phyloP scores from a whole-genome alignment of 1,140 invertebrate genomes.

The Macrocentrus cingulum region DNA sequence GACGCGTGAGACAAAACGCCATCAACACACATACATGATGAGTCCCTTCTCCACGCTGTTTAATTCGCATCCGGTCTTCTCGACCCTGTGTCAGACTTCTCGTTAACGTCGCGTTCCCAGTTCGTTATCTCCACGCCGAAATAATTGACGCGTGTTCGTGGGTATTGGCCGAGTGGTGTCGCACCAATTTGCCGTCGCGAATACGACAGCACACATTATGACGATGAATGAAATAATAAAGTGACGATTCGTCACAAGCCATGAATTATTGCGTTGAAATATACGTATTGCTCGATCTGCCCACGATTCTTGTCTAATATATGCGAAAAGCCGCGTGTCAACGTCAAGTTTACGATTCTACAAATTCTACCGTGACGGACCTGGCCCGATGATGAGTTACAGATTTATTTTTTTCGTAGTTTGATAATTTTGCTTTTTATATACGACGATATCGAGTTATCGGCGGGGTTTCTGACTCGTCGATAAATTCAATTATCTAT shows the following conservation, averaged over 20 bases:
- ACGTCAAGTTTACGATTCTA: constrained; percentile 11
- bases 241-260: no score
- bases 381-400: background rate
- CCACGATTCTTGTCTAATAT: constrained; percentile 7
- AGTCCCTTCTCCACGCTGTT: background rate
- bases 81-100: constrained; percentile 28
- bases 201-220: background rate
- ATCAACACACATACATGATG: background rate
- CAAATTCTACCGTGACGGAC: background rate
- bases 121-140: constrained; percentile 33
- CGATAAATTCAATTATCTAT: no score
- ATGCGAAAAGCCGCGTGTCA: constrained; percentile 20
- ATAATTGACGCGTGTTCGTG: constrained; percentile 35
- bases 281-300: constrained; percentile 11
- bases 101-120: constrained; percentile 37
- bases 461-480: no score
- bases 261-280: background rate
- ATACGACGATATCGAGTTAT: no score
- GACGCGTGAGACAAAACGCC: background rate
- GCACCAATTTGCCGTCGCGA: constrained; percentile 8
- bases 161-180: constrained; percentile 9
- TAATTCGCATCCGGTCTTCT: constrained; percentile 6
- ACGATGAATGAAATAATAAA: no score
- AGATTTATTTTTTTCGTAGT: background rate
- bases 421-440: no score